Evolutionary conservation across 37 sponge, comb jelly and placozoan species (phyloP).

Genomic region (Agelas oroides): DNA sequence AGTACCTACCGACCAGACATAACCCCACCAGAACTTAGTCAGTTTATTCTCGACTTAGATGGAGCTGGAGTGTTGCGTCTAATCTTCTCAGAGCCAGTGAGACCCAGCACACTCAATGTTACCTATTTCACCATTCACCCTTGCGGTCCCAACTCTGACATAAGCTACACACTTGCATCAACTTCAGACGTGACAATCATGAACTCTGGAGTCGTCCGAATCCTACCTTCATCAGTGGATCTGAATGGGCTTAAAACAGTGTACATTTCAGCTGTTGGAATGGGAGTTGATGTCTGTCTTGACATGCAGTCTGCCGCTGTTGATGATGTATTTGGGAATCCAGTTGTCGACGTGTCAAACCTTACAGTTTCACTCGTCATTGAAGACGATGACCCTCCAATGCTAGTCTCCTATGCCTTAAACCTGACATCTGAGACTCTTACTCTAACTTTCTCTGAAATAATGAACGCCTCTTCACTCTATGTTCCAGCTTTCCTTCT

Average conservation of each 20-base stretch:
- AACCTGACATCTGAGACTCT: constrained; percentile 74
- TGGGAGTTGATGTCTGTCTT: constrained; percentile 57
- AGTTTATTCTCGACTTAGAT: constrained; percentile 75
- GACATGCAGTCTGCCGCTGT: constrained; percentile 29
- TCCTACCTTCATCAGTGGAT: constrained; percentile 55
- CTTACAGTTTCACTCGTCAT: constrained; percentile 17
- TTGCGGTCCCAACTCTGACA: neutral
- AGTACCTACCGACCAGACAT: constrained; percentile 61
- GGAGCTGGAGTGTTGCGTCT: constrained; percentile 57
- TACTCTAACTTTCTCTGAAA: constrained; percentile 74
- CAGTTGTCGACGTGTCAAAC: constrained; percentile 20
- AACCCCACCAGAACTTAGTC: constrained; percentile 61
- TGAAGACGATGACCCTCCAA: constrained; percentile 56
- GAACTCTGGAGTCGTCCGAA: constrained; percentile 40
- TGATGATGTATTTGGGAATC: constrained; percentile 80
- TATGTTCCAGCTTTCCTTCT: constrained; percentile 56
- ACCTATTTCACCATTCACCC: constrained; percentile 75
- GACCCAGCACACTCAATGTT: constrained; percentile 75
- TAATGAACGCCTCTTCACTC: constrained; percentile 77
- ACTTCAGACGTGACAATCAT: constrained; percentile 64
- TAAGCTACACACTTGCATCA: constrained; percentile 11
- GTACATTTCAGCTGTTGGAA: constrained; percentile 47
- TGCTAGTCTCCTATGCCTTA: constrained; percentile 47
- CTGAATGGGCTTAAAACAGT: constrained; percentile 82
- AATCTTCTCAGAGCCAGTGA: constrained; percentile 83